Conservation (phyloP, 35 echinoderm and acorn worm genomes). For the Hemicentrotus pulcherrimus region DNA sequence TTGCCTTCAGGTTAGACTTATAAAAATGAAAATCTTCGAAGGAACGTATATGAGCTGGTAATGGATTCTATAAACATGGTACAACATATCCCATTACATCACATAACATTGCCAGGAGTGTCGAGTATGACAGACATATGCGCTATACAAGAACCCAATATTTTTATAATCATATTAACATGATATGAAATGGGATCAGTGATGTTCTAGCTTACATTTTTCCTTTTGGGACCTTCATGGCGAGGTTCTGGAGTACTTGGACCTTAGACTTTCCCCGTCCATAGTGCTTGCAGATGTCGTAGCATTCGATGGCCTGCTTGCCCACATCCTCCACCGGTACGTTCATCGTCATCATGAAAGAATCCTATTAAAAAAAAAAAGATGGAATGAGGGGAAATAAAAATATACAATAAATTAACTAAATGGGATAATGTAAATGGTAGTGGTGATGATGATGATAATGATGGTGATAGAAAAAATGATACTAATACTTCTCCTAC, state of each 20-base stretch:
- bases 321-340: background rate
- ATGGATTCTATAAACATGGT: too few species aligned
- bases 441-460: background rate
- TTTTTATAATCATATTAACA: too few species aligned
- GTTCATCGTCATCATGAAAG: background rate
- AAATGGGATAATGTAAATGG: background rate
- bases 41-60: too few species aligned
- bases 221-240: constrained; percentile 60
- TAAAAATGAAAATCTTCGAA: too few species aligned
- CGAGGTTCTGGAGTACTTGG: constrained; percentile 49
- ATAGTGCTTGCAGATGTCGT: constrained; percentile 58
- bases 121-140: too few species aligned
- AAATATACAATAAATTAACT: background rate
- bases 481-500: too few species aligned
- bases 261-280: constrained; percentile 44
- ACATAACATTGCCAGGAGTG: too few species aligned
- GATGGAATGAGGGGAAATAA: background rate
- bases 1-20: too few species aligned
- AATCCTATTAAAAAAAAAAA: background rate
- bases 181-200: background rate
- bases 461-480: background rate
- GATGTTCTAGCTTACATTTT: constrained; percentile 45
- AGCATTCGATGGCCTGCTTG: constrained; percentile 48
- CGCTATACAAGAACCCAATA: too few species aligned
- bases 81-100: too few species aligned